Evolutionary conservation across 2,113 vertebrate species (phyloP).

Genomic region (Otocyon megalotis): DNA sequence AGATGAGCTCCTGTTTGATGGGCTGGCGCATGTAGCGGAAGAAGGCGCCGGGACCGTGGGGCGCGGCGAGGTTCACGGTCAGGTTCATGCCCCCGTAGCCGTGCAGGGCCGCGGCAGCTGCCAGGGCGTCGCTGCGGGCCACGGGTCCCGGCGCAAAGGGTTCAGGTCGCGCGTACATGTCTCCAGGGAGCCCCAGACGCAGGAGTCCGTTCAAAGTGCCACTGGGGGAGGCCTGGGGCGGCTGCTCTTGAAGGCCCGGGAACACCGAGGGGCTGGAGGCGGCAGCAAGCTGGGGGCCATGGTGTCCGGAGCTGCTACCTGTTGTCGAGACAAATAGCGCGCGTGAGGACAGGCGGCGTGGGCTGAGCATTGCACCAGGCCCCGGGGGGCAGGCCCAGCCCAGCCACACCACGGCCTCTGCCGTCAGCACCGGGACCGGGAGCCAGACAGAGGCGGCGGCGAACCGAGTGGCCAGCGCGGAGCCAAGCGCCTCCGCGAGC

Average conservation of each 20-base stretch:
- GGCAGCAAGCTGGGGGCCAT: conserved; percentile 95
- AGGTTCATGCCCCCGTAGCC: conserved; percentile 96
- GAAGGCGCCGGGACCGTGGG: conserved; percentile 96
- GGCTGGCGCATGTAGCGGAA: conserved; percentile 99
- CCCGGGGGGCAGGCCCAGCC: conserved; percentile 91
- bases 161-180: conserved; percentile 98
- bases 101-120: conserved; percentile 93
- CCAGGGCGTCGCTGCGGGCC: conserved; percentile 95
- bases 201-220: conserved; percentile 98
- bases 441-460: conserved; percentile 90
- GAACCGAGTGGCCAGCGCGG: conserved; percentile 89
- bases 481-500: conserved; percentile 91
- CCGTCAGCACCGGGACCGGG: conserved; percentile 90
- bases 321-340: conserved; percentile 99
- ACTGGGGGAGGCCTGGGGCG: conserved; percentile 94
- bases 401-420: conserved; percentile 83
- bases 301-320: conserved; percentile 99
- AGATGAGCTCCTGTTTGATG: conserved; percentile 99
- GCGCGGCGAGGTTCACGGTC: conserved; percentile 93
- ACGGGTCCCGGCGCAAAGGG: conserved; percentile 95
- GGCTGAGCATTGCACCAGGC: conserved; percentile 91
- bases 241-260: conserved; percentile 95
- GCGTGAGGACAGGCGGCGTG: conserved; percentile 93
- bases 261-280: conserved; percentile 94
- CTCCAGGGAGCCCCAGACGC: conserved; percentile 98